Conservation (phyloP, 2,113 vertebrate genomes). For the Lepisosteus osseus region DNA sequence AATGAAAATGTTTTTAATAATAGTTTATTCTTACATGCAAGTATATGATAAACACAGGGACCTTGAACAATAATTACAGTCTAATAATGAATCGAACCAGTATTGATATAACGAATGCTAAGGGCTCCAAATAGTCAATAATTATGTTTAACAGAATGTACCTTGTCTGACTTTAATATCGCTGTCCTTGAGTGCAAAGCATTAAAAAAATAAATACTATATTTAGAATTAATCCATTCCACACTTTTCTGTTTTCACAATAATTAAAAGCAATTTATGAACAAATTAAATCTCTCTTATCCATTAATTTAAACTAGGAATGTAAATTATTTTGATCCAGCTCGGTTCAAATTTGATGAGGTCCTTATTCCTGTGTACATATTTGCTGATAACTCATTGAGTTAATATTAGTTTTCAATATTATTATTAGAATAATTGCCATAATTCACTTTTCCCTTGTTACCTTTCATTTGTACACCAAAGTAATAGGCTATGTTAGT, state of each 20-base stretch:
- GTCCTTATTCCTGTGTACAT: conserved; percentile 26
- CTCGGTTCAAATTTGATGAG: conserved; percentile 33
- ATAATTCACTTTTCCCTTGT: conserved; percentile 40
- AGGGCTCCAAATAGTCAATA: no score
- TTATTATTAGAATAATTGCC: conserved; percentile 52
- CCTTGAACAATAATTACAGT: no score
- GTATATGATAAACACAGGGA: no score
- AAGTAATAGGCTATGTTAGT: conserved; percentile 46
- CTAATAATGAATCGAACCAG: no score
- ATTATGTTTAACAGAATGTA: no score
- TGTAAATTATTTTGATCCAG: conserved; percentile 24
- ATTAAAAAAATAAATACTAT: no score
- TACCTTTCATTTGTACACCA: conserved; percentile 31
- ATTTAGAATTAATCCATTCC: no score
- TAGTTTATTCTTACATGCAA: no score
- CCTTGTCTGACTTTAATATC: no score
- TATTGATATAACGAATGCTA: no score
- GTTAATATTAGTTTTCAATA: background rate
- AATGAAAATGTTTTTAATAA: no score
- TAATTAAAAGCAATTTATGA: conserved; percentile 26
- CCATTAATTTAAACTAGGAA: conserved; percentile 31
- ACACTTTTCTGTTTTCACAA: background rate
- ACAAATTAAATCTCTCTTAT: conserved; percentile 14
- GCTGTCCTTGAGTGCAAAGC: no score
- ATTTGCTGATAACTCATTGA: conserved; percentile 32